Base-by-base conservation (phyloP, 2,113 vertebrate species). In the Leptosomus discolor region DNA sequence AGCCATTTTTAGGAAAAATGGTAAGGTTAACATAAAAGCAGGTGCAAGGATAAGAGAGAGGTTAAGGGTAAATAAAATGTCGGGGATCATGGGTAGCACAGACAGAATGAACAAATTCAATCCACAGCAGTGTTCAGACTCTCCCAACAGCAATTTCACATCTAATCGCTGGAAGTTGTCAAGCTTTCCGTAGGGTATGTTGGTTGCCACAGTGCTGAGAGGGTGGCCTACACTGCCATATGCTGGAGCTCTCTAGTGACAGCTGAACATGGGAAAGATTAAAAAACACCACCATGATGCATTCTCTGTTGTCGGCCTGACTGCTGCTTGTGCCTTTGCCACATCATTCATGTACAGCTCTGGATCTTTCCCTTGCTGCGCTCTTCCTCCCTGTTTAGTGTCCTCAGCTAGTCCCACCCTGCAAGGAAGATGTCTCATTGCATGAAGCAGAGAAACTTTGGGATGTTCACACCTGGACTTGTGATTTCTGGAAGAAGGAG, bases 141-240 rank as follows among this genome's bases (percentile, higher is more conserved):
- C 3, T 88, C 13, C 9, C 23, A 43, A 30, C 8, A 39, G 9
- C 11, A 60, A 51, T 87, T 81, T 81, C 34, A 80, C 5, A 21
- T 58, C 34, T 51, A 53, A 37, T 18, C 65, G 30, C 32, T 27
- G 50, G 23, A 77, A 74, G 11, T 39, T 3, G 11, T 41, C 17
- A 53, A 27, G 60, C 5, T 76, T 48, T 9, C 21, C 34, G 34
- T 7, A 50, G 15, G 16, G 27, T 22, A 15, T 9, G 27, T 26
- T 81, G 37, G 11, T 57, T 68, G 65, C 23, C 12, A 18, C 6
- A 8, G 34, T 36, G 9, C 34, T 16, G 50, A 86, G 32, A 46
- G 7, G 13, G 22, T 63, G 43, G 29, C 12, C 39, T 23, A 36
- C 9, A 61, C 15, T 0, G 0, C 11, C 9, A 0, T 51, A 26